A percentile compares a stretch with the other conserved stretches of the same genome.
These are phyloP conservation scores for Idris sp. DNA, from an alignment of 1,140 invertebrate genomes.

Conservation along the genomic window DNA sequence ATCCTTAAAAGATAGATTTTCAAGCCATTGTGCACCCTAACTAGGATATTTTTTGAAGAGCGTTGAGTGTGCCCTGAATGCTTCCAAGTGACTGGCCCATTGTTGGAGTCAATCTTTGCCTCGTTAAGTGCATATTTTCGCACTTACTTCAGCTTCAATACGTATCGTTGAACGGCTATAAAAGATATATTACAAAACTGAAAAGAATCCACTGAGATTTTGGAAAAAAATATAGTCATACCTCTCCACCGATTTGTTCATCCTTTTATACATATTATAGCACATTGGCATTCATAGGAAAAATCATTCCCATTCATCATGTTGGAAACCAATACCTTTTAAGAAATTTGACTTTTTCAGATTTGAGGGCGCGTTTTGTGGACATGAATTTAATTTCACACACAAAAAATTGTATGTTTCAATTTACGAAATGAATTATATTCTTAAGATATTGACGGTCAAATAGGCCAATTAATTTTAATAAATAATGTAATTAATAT, in stretches of 20 bases:
- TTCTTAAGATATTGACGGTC: too few species aligned
- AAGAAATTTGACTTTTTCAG: constrained; percentile 25
- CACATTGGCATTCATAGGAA: constrained; percentile 45
- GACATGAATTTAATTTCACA: constrained; percentile 1
- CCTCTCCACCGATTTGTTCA: constrained; percentile 58
- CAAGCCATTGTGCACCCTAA: constrained; percentile 61
- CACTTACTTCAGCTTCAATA: constrained; percentile 67
- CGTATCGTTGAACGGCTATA: constrained; percentile 53
- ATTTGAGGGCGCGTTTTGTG: constrained; percentile 6
- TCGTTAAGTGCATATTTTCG: constrained; percentile 78
- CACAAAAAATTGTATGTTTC: neutral
- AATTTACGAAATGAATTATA: too few species aligned
- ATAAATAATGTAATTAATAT: too few species aligned
- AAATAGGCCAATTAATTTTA: too few species aligned
- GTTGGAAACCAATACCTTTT: constrained; percentile 26
- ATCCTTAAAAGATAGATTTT: constrained; percentile 62
- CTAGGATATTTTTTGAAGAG: constrained; percentile 58
- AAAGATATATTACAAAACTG: constrained; percentile 24
- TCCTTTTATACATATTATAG: constrained; percentile 38
- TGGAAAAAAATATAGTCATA: constrained; percentile 37
- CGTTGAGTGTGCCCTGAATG: constrained; percentile 56
- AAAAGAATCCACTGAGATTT: constrained; percentile 46
- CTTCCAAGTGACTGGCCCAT: constrained; percentile 64
- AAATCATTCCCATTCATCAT: constrained; percentile 32
- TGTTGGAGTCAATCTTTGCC: constrained; percentile 77